phyloP scores from a whole-genome alignment of 2,797 vertebrate species.

The Mus minutoides region DNA sequence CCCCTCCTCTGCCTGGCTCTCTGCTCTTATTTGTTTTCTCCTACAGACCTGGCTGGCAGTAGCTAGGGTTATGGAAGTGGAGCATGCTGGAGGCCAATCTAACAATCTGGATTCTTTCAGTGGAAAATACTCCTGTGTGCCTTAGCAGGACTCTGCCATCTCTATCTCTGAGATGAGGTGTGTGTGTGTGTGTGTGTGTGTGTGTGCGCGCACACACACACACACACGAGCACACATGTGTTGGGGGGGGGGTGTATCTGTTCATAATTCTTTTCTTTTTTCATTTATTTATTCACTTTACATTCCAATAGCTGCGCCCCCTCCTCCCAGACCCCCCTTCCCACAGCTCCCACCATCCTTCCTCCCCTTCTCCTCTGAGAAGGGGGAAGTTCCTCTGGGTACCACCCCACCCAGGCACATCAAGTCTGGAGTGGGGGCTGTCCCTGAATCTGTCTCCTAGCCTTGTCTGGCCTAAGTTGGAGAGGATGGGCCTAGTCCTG shows the following conservation, averaged over 20 bases:
- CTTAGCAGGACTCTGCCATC: neutral
- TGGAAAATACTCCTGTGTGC: neutral
- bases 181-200: no score
- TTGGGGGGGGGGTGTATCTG: neutral
- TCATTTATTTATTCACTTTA: neutral
- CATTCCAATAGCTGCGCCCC: neutral
- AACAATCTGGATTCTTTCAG: constrained; percentile 26
- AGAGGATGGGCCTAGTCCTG: neutral
- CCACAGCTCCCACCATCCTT: no score
- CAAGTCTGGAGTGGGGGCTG: neutral
- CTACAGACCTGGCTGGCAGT: constrained; percentile 47
- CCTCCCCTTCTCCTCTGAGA: no score
- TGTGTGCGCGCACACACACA: no score
- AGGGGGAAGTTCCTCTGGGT: no score
- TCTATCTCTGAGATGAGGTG: neutral
- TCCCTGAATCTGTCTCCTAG: neutral
- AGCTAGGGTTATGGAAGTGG: neutral
- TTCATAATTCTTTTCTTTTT: neutral
- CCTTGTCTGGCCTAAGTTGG: neutral
- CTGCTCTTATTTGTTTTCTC: constrained; percentile 62
- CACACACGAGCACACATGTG: no score
- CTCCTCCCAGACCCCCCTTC: no score
- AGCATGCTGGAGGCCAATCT: neutral
- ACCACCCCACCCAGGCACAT: neutral
- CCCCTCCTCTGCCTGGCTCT: neutral